Percentiles rank a stretch among this genome's conserved stretches.
phyloP scores from a whole-genome alignment of 2,797 vertebrate species.

The Rhabdophis nuchalis region DNA sequence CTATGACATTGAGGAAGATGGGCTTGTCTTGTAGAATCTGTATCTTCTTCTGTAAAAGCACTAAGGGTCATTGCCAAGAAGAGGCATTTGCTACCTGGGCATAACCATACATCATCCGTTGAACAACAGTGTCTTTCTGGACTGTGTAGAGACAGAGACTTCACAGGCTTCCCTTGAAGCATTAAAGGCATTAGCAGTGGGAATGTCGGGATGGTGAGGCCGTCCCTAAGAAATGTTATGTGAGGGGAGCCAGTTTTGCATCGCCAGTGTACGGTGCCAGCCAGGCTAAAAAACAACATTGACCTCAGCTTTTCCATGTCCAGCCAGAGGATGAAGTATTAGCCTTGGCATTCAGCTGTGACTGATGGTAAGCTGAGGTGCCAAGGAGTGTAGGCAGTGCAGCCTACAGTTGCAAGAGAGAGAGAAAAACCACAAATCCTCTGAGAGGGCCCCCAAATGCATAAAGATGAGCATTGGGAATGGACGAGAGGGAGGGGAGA shows the following conservation, averaged over 20 bases:
- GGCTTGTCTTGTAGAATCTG: fast-evolving
- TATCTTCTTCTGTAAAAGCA: background rate
- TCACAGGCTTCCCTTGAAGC: background rate
- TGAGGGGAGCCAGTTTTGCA: constrained; percentile 9
- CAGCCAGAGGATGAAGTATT: constrained; percentile 16
- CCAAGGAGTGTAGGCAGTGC: background rate
- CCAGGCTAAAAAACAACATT: constrained; percentile 2
- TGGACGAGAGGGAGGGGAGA: background rate
- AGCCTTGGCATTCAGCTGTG: background rate
- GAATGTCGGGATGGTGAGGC: background rate
- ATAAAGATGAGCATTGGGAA: background rate
- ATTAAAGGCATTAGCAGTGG: background rate
- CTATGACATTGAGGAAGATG: fast-evolving
- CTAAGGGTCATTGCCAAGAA: background rate
- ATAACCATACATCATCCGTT: background rate
- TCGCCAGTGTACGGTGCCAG: background rate
- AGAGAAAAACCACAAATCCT: background rate
- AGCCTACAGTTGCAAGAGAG: background rate
- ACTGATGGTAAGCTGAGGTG: background rate
- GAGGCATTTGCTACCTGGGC: background rate
- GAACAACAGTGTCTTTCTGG: background rate
- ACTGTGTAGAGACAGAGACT: background rate
- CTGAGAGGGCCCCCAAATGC: background rate
- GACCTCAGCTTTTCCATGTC: background rate
- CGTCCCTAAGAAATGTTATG: background rate